phyloP scores from a whole-genome alignment of 2,797 vertebrate genomes.

The Lacerta viridis region DNA sequence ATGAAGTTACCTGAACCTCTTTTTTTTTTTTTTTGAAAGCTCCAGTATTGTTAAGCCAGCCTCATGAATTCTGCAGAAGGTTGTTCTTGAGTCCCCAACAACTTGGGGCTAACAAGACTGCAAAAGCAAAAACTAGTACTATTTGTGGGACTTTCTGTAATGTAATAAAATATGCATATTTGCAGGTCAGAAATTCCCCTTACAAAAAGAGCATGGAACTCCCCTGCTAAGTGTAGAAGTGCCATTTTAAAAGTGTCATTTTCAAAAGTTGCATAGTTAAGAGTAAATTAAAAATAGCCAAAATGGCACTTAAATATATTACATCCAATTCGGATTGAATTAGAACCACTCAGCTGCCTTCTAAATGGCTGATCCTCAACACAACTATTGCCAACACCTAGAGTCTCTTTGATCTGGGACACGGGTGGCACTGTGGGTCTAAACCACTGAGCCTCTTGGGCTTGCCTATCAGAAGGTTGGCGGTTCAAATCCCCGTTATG shows the following conservation, averaged over 20 bases:
- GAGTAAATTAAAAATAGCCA: not conserved
- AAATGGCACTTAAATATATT: not conserved
- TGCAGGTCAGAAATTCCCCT: not conserved
- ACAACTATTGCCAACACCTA: not conserved
- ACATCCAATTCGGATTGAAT: not conserved
- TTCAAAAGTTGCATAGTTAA: slow-evolving; percentile 9
- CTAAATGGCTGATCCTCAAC: not conserved
- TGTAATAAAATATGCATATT: not conserved
- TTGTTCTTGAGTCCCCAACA: not conserved
- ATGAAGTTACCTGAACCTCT: not conserved
- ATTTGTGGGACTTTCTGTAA: not conserved
- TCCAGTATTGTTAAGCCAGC: not conserved
- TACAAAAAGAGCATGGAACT: slow-evolving; percentile 1
- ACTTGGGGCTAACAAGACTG: not conserved
- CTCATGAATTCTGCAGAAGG: not conserved
- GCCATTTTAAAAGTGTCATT: slow-evolving; percentile 4
- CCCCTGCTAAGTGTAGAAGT: not conserved
- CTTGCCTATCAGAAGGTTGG: no score
- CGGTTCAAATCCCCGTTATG: no score
- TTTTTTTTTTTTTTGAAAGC: not conserved
- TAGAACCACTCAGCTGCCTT: not conserved
- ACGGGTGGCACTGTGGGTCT: no score
- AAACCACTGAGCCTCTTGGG: no score
- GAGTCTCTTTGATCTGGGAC: not conserved
- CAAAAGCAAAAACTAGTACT: not conserved